Evolutionary conservation across 2,797 vertebrate species (phyloP).

Genomic region (Paramormyrops hopkinsi): DNA sequence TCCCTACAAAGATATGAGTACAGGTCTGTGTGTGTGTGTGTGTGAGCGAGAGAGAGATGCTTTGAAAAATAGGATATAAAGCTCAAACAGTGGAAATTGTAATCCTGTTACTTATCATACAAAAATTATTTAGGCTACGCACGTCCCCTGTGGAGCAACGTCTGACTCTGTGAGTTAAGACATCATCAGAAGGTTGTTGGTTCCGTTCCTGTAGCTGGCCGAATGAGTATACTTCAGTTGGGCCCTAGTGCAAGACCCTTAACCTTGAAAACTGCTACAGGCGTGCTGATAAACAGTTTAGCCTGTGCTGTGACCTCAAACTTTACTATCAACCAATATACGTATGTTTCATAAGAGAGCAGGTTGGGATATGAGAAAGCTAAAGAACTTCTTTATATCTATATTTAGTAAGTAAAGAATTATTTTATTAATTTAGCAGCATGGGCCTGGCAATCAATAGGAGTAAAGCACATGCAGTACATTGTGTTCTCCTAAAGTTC

Average conservation of each 20-base stretch:
- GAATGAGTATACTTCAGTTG: background rate
- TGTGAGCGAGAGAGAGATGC: background rate
- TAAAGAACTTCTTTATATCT: background rate
- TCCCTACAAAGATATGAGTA: background rate
- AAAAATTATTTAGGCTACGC: background rate
- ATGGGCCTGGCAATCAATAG: background rate
- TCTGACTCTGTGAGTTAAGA: background rate
- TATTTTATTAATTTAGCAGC: background rate
- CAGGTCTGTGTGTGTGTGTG: background rate
- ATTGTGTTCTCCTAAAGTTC: background rate
- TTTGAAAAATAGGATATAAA: background rate
- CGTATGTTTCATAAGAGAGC: background rate
- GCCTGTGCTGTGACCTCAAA: background rate
- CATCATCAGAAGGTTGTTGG: background rate
- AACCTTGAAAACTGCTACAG: background rate
- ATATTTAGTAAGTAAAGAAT: background rate
- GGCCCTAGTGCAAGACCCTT: background rate
- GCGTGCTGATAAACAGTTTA: background rate
- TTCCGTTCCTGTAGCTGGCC: background rate
- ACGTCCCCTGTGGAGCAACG: background rate
- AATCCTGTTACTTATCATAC: background rate
- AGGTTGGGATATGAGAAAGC: background rate
- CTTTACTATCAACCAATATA: background rate
- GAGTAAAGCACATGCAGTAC: background rate
- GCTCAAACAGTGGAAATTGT: background rate